Percentiles rank a stretch among this genome's conserved stretches.
Conservation (phyloP, 2,113 vertebrate species). For the Guaruba guarouba region DNA sequence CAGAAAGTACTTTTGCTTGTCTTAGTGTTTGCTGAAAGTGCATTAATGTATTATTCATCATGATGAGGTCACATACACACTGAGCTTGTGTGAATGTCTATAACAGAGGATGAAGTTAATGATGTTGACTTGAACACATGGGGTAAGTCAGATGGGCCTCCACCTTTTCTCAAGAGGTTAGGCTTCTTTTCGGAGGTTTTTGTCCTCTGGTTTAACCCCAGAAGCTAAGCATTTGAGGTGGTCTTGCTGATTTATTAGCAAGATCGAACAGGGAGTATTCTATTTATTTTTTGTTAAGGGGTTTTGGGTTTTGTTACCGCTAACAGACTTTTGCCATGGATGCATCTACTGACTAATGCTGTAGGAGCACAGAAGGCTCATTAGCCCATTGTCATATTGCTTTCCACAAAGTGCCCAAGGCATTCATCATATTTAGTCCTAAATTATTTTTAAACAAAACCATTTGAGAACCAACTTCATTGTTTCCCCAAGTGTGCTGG, state of each 20-base stretch:
- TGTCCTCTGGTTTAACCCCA: neutral
- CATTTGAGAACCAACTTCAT: neutral
- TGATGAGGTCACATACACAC: neutral
- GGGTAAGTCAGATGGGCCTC: neutral
- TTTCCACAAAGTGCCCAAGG: neutral
- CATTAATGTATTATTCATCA: constrained; percentile 40
- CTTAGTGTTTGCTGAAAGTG: neutral
- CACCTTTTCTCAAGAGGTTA: neutral
- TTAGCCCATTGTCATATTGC: neutral
- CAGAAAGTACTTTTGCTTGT: neutral
- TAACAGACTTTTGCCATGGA: neutral
- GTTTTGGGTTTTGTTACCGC: neutral
- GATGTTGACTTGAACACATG: neutral
- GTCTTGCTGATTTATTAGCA: neutral
- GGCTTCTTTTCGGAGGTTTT: neutral
- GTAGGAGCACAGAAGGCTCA: neutral
- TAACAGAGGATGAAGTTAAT: neutral
- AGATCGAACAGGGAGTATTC: neutral
- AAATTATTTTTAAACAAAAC: neutral
- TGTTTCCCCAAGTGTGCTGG: neutral
- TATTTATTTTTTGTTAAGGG: neutral
- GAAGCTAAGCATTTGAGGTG: neutral
- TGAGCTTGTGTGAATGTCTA: neutral
- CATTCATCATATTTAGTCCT: neutral
- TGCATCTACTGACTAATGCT: neutral